Evolutionary conservation across 2,888 invertebrate genomes (phyloP), one percentile per base, ranked within the genome.

Genomic region (Flabesymbios commensalis): DNA sequence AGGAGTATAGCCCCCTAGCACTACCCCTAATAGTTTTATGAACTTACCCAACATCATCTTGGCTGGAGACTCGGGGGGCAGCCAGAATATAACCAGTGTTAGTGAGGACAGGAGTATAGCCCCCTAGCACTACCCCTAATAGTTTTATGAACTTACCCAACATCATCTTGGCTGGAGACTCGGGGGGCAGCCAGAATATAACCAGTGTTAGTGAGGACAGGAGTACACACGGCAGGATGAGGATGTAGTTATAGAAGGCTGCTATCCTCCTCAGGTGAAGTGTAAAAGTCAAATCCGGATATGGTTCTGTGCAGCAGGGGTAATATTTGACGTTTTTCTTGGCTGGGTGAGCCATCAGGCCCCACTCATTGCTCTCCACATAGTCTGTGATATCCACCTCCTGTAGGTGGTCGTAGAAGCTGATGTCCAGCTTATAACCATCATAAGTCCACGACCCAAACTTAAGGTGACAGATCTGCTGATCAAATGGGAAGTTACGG

Each of bases 1-100:
- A 83, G 73, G 28, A 83, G 74, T 31, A 83, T 79, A 70, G n/a
- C n/a, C n/a, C n/a, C n/a, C n/a, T n/a, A n/a, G n/a, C n/a, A n/a
- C n/a, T n/a, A n/a, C n/a, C n/a, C n/a, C n/a, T n/a, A n/a, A n/a
- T n/a, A n/a, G n/a, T n/a, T n/a, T n/a, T n/a, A n/a, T n/a, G n/a
- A n/a, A n/a, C 79, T 70, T 71, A 82, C 83, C 82, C 51, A 83
- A 72, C 56, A 78, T 72, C 74, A 83, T 79, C 71, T 83, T 83
- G 10, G 83, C 81, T 10, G 83, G 80, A 24, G 82, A 80, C 67
- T 83, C 83, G 3, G 83, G 83, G 24, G 83, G 83, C 42, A 83
- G 78, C 83, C 83, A 83, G 70, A 82, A 83, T 29, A 83, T 74
- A 3, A 82, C 82, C 54, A 83, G 74, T 2, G 82, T 83, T 49